Evolutionary conservation across 1,140 invertebrate species (phyloP), one percentile per base, ranked within the genome.

Genomic region (Epicauta chinensis): DNA sequence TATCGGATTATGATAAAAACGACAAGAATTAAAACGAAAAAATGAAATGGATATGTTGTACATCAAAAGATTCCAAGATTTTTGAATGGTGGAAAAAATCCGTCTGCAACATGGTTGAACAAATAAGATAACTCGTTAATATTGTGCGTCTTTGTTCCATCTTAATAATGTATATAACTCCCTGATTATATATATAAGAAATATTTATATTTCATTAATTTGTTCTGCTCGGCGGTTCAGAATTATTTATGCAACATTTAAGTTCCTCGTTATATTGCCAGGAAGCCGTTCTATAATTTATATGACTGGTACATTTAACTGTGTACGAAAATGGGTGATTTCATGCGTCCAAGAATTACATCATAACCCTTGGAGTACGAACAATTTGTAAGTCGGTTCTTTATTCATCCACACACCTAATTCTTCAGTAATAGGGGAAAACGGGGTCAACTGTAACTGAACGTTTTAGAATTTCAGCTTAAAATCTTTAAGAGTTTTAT

Each of bases 121-220:
- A 54, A 54, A 54, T 39, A 54, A 54, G 52, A 54, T 54, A 54
- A 54, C 45, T 54, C 52, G 38, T 7, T 32, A 14, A 44, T 32
- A 35, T 48, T 23, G 31, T 37, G 38, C 15, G 48, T 48, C 36
- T 54, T 54, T 45, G 36, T 44, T 53, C 51, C 12, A 16, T 38
- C 29, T 17, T 37, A 47, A 36, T 47, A 47, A 47, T 47, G 30
- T 46, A 53, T 7, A 23, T 23, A 23, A 5, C 4, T 23, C 4
- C 23, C 23, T 7, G n/a, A 23, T 7, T 23, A 23, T 23, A 23
- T 23, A 23, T 23, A 3, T 23, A 46, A 57, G 46, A 59, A 47
- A 57, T 62, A 60, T 62, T 62, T 62, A 62, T 62, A 60, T 62
- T 62, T 53, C 60, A 62, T 62, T 62, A 62, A 62, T 60, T 62